phyloP scores from a whole-genome alignment of 2,797 vertebrate species.

The Urosaurus nigricauda region DNA sequence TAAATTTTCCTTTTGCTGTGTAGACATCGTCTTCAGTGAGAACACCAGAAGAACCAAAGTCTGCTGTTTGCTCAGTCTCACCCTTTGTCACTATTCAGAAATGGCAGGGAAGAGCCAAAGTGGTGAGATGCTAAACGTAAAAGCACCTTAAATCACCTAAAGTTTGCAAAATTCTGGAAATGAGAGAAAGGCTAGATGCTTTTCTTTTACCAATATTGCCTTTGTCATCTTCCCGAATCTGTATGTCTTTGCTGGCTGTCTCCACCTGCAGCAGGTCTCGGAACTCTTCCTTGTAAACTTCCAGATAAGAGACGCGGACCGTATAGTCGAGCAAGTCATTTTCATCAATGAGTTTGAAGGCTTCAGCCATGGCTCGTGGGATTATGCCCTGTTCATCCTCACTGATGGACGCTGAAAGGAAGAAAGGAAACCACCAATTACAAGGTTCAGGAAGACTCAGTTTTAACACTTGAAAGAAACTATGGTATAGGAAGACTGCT shows the following conservation, averaged over 20 bases:
- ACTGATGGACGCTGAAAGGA: conserved; percentile 87
- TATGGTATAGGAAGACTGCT: fast-evolving
- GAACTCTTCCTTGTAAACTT: conserved; percentile 98
- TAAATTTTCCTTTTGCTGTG: background rate
- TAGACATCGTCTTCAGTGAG: background rate
- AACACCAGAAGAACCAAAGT: background rate
- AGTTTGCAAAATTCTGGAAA: background rate
- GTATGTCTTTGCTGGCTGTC: conserved; percentile 94
- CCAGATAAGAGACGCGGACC: conserved; percentile 93
- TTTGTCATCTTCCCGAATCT: conserved; percentile 94
- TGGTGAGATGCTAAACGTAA: background rate
- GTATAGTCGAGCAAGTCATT: conserved; percentile 94
- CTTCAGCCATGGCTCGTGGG: conserved; percentile 92
- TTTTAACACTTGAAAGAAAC: fast-evolving
- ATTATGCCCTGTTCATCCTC: conserved; percentile 97
- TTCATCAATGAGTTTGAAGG: conserved; percentile 95
- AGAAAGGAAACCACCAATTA: background rate
- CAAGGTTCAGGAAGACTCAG: background rate
- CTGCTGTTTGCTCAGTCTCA: too few relatives aligned
- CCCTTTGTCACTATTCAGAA: background rate
- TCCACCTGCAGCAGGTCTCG: conserved; percentile 94
- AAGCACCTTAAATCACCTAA: background rate
- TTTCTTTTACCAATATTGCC: conserved; percentile 88
- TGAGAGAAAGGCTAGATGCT: background rate
- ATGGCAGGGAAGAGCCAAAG: background rate